A percentile compares a stretch with the other conserved stretches of the same genome.
phyloP scores from a whole-genome alignment of 2,797 vertebrate genomes.

The Cirrhinus mrigala region DNA sequence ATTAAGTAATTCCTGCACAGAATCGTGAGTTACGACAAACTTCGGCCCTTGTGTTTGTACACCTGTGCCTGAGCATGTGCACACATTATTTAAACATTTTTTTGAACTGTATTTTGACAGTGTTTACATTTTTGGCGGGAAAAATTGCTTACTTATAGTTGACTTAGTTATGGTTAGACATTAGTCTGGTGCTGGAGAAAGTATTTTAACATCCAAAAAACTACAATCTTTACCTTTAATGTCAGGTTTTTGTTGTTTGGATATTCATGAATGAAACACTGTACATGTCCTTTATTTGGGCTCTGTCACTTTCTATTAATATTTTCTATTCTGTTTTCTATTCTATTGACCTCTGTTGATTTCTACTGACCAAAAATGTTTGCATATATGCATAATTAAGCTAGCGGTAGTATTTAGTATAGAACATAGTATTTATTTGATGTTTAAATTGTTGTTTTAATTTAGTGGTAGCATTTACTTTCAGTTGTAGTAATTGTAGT shows the following conservation, averaged over 20 bases:
- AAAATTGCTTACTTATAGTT: background rate
- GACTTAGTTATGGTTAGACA: background rate
- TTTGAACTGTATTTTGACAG: background rate
- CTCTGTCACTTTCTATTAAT: background rate
- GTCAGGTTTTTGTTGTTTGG: background rate
- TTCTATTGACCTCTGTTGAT: background rate
- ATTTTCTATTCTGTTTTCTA: background rate
- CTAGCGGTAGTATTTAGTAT: too few relatives aligned
- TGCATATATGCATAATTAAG: background rate
- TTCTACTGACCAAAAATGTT: background rate
- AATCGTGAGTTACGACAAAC: constrained; percentile 51
- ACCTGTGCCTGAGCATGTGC: background rate
- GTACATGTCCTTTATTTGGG: background rate
- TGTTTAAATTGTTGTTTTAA: too few relatives aligned
- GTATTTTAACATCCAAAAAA: background rate
- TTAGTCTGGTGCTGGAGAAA: background rate
- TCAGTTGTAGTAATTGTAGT: too few relatives aligned
- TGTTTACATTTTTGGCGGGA: background rate
- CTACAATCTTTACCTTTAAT: background rate
- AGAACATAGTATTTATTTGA: too few relatives aligned
- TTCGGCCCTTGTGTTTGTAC: constrained; percentile 24
- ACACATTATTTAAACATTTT: too few relatives aligned
- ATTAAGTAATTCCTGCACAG: constrained; percentile 71
- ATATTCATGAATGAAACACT: background rate
- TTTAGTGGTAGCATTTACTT: too few relatives aligned